These are phyloP conservation scores for Alentia gelatinosa DNA, from an alignment of 2,888 invertebrate genomes.

Conservation along the genomic window DNA sequence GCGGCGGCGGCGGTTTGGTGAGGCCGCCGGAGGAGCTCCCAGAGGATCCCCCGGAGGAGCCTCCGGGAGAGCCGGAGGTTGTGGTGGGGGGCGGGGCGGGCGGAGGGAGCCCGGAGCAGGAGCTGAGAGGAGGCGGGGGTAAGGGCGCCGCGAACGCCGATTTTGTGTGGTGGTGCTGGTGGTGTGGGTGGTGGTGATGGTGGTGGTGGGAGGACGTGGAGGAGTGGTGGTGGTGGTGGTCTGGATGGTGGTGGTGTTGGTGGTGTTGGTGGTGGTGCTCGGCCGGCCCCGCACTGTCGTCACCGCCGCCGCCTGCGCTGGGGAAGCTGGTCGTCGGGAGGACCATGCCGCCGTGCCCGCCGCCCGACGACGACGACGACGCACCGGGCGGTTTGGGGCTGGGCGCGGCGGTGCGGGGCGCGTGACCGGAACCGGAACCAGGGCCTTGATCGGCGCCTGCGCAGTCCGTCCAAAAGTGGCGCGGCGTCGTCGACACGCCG, in stretches of 20 bases:
- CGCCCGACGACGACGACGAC: not conserved
- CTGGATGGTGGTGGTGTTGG: not conserved
- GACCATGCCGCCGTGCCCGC: not conserved
- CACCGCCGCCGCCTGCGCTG: not conserved
- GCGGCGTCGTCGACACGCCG: not conserved
- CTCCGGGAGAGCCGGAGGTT: not conserved
- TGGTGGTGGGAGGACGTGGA: not conserved
- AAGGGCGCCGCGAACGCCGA: constrained; percentile 32
- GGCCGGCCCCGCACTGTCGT: not conserved
- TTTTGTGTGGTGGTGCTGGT: not conserved
- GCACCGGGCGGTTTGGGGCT: not conserved
- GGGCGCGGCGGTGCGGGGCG: not conserved
- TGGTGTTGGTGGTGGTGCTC: not conserved
- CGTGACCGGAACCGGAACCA: not conserved
- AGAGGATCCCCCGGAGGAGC: not conserved
- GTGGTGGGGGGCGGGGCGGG: not conserved
- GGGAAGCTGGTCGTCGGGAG: not conserved
- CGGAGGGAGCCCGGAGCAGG: constrained; percentile 1
- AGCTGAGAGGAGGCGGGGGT: constrained; percentile 26
- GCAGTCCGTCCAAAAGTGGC: constrained; percentile 40
- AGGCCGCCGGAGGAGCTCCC: not conserved
- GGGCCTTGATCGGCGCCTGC: not conserved
- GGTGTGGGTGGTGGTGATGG: not conserved
- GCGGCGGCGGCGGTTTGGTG: not conserved
- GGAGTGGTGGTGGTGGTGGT: not conserved